Evolutionary conservation across 2,113 vertebrate species (phyloP), one percentile per base, ranked within the genome.

Genomic region (Nibea albiflora): DNA sequence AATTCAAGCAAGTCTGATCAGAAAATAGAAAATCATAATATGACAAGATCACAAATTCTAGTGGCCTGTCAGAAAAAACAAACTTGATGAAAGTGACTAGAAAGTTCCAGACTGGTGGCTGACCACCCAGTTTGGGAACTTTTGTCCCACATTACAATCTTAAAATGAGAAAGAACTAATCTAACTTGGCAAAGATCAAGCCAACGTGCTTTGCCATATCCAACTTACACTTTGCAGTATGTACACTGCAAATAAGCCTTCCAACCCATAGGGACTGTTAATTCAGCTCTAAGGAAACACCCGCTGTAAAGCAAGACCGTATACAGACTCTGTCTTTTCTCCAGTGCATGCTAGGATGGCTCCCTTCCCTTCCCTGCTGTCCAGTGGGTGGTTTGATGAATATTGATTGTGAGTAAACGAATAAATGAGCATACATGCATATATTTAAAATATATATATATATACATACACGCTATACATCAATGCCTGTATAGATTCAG

Each of bases 21-120:
- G 44, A 66, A 65, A 73, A 80, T 67, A 5, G 65, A 46, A 76
- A 85, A 49, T 7, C 5, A 4, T 56, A 15, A 73, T 61, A 15
- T 46, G 44, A 53, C 24, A 52, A 57, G 31, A 52, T 47, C 50
- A 2, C 10, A 22, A 49, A 49, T 49, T 63, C 9, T 64, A 44
- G 10, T 28, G 11, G 14, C 28, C n/a, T 67, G 17, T 61, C 56
- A 58, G 11, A 56, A 22, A 14, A 22, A 56, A 17, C 7, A 19
- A 78, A 24, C 20, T 19, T 70, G 3, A 3, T 61, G 31, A 53
- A 39, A 70, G 5, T 28, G 4, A 69, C 50, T 54, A 8, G 16
- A 22, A 50, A 35, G 31, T 39, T 39, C 35, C 35, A 24, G 0
- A 56, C n/a, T 31, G 12, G 53, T 24, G 24, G 22, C 15, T 16